phyloP scores from a whole-genome alignment of 2,888 invertebrate genomes.

The Tromatobia lineatoria region DNA sequence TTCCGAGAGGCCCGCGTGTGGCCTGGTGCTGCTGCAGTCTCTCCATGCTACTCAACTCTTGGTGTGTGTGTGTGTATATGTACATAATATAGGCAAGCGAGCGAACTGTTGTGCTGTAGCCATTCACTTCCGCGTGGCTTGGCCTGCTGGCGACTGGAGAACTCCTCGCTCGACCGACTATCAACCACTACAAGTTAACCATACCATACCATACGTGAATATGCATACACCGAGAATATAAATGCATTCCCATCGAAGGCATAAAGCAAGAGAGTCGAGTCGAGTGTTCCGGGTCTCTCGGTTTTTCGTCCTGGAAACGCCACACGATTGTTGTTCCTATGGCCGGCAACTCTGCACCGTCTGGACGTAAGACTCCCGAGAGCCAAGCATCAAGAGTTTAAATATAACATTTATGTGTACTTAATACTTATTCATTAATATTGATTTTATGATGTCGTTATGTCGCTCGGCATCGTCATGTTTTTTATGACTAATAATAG shows the following conservation, averaged over 20 bases:
- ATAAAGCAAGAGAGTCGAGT: slow-evolving; percentile 54
- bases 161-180: slow-evolving; percentile 62
- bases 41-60: slow-evolving; percentile 32
- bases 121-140: slow-evolving; percentile 82
- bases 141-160: slow-evolving; percentile 65
- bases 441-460: too few species aligned
- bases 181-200: slow-evolving; percentile 42
- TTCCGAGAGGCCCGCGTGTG: slow-evolving; percentile 50
- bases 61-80: neutral
- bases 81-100: slow-evolving; percentile 70
- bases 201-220: slow-evolving; percentile 25
- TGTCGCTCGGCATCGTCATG: too few species aligned
- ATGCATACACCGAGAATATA: slow-evolving; percentile 39
- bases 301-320: slow-evolving; percentile 81
- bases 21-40: slow-evolving; percentile 40
- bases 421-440: too few species aligned
- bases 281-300: slow-evolving; percentile 71
- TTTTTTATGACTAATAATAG: too few species aligned
- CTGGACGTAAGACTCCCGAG: neutral
- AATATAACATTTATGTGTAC: too few species aligned
- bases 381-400: too few species aligned
- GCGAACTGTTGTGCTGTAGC: slow-evolving; percentile 58
- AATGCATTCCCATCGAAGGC: slow-evolving; percentile 60
- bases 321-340: slow-evolving; percentile 71
- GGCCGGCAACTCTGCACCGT: slow-evolving; percentile 3